Evolutionary conservation across 2,797 vertebrate genomes (phyloP).

Genomic region (Parambassis ranga): DNA sequence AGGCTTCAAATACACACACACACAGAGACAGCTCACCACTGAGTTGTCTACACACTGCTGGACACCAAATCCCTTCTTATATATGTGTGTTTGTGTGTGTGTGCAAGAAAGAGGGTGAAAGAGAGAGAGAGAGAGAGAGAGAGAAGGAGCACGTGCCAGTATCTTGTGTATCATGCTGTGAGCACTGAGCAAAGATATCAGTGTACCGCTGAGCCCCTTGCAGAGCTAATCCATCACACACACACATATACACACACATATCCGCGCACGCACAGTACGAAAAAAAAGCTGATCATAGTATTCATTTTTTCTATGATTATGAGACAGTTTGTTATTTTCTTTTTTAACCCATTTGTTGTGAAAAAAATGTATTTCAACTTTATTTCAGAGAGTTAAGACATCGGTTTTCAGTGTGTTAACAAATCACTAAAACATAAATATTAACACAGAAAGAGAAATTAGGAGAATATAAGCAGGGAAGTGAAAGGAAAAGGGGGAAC

Average conservation of each 20-base stretch:
- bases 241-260: conserved; percentile 5
- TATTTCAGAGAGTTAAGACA: too few relatives aligned
- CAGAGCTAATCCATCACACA: conserved; percentile 72
- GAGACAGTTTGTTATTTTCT: too few relatives aligned
- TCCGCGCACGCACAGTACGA: conserved; percentile 22
- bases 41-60: conserved; percentile 67
- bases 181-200: conserved; percentile 79
- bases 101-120: conserved; percentile 10
- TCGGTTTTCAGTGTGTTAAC: too few relatives aligned
- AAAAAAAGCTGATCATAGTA: conserved; percentile 15
- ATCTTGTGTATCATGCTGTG: conserved; percentile 72
- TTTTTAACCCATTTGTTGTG: too few relatives aligned
- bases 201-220: conserved; percentile 71
- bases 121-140: conserved; percentile 17
- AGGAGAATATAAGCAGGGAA: not conserved
- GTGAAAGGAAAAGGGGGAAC: not conserved
- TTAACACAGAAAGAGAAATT: not conserved
- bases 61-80: conserved; percentile 64
- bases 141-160: conserved; percentile 56
- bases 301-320: conserved; percentile 4
- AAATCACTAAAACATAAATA: not conserved
- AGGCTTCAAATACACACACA: conserved; percentile 46
- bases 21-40: conserved; percentile 63
- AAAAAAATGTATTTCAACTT: too few relatives aligned
- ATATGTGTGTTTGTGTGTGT: conserved; percentile 37